Evolutionary conservation across 2,113 vertebrate species (phyloP), one percentile per base, ranked within the genome.

Genomic region (Pavo muticus): DNA sequence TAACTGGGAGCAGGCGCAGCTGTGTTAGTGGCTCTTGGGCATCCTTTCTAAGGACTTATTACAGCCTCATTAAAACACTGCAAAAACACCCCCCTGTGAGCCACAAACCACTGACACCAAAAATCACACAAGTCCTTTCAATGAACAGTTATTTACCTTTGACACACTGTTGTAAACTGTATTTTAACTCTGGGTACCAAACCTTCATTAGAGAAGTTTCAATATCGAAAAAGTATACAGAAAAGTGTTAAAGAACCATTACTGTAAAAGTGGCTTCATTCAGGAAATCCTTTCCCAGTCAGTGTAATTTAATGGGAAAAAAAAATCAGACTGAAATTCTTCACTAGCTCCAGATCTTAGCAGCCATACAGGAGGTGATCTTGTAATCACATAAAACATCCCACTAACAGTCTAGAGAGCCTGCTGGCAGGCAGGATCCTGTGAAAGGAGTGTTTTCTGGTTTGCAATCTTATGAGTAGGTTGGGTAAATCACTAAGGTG

Each of bases 401-500:
- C 3, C 32, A 57, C 35, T 64, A 65, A 71, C 9, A 92, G n/a
- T 67, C 76, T 45, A 74, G 60, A 85, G 72, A 87, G 45, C 19
- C 68, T 57, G 23, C 17, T 47, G 63, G 71, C 71, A 79, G 64
- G 44, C 44, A 81, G 29, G 9, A 4, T 81, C 64, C 85, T 40
- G 68, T 73, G 64, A 69, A 52, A 65, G 23, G n/a, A 44, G 44
- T 70, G 47, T 69, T 83, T 93, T 90, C 72, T 83, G 54, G 71
- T 89, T 67, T 90, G 82, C 60, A 78, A 90, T 48, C 24, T 57
- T 80, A 39, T 59, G 90, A 84, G 91, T 91, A 80, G 93, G 91
- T 67, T 88, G 94, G 29, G 27, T 61, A 95, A 97, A 93, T 90
- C 93, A 83, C 84, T 64, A 42, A 64, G 70, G 67, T 83, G 72